phyloP scores from a whole-genome alignment of 2,113 vertebrate genomes.

The Herpailurus yagouaroundi region DNA sequence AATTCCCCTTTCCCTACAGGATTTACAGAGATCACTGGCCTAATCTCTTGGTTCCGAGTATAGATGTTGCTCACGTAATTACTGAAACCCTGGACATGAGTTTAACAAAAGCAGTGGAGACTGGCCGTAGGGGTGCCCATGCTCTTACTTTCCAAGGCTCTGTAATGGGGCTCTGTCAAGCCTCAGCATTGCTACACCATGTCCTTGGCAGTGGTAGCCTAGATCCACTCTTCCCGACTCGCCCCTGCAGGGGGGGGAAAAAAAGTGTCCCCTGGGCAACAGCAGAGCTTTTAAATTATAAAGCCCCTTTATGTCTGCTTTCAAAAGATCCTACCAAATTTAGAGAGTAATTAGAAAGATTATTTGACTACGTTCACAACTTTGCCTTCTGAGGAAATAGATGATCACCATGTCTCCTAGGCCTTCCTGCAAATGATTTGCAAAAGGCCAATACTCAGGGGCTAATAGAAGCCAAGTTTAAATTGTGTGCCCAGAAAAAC shows the following conservation, averaged over 20 bases:
- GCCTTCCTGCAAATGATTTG: background rate
- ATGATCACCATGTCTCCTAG: background rate
- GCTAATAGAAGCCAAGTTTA: background rate
- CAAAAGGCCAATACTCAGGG: background rate
- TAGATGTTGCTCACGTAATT: background rate
- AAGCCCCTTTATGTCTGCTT: background rate
- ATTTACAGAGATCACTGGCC: background rate
- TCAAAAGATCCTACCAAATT: background rate
- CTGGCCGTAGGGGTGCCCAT: background rate
- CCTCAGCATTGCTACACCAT: background rate
- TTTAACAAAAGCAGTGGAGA: background rate
- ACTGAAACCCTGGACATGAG: background rate
- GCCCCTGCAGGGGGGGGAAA: fast-evolving
- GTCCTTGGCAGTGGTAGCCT: background rate
- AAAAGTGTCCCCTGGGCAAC: background rate
- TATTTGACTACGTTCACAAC: background rate
- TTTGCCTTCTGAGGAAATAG: background rate
- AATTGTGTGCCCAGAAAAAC: background rate
- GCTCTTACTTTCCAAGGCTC: background rate
- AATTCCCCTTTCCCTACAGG: background rate
- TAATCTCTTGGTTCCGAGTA: background rate
- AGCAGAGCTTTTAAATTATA: background rate
- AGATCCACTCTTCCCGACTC: background rate
- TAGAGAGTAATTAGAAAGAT: background rate
- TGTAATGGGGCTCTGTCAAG: background rate